phyloP scores from a whole-genome alignment of 1,140 invertebrate genomes.

The Drosophila paulistorum region DNA sequence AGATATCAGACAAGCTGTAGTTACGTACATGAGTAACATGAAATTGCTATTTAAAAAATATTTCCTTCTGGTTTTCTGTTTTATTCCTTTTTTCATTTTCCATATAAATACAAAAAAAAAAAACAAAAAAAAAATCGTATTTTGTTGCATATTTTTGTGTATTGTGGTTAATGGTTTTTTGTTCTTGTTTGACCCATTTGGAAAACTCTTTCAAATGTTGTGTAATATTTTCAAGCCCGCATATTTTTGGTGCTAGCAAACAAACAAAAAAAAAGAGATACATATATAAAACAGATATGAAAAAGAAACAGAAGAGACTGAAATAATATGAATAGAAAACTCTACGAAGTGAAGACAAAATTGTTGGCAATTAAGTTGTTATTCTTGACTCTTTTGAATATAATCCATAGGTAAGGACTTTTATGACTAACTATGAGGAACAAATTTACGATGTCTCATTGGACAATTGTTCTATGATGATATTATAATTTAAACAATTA shows the following conservation, averaged over 20 bases:
- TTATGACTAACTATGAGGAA: too few species aligned
- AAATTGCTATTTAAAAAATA: conserved; percentile 58
- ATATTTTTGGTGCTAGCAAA: conserved; percentile 31
- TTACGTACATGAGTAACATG: conserved; percentile 34
- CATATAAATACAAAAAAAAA: conserved; percentile 9
- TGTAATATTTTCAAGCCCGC: conserved; percentile 66
- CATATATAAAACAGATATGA: conserved; percentile 44
- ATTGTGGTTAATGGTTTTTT: conserved; percentile 25
- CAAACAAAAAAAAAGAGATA: conserved; percentile 9
- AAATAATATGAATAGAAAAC: background rate
- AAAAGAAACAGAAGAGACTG: conserved; percentile 10
- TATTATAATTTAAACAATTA: too few species aligned
- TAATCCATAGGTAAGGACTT: too few species aligned
- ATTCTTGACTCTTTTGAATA: too few species aligned
- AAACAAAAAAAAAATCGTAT: conserved; percentile 56
- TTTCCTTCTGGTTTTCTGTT: background rate
- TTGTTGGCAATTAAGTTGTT: background rate
- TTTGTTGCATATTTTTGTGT: conserved; percentile 47
- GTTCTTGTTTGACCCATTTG: conserved; percentile 49
- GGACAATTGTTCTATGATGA: too few species aligned
- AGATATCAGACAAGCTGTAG: background rate
- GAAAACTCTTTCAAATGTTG: conserved; percentile 59
- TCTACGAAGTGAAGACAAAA: background rate
- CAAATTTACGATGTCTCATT: too few species aligned
- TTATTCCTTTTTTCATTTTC: background rate